A percentile compares a stretch with the other conserved stretches of the same genome.
Conservation (phyloP, 2,797 vertebrate species). For the Anabacerthia variegaticeps region DNA sequence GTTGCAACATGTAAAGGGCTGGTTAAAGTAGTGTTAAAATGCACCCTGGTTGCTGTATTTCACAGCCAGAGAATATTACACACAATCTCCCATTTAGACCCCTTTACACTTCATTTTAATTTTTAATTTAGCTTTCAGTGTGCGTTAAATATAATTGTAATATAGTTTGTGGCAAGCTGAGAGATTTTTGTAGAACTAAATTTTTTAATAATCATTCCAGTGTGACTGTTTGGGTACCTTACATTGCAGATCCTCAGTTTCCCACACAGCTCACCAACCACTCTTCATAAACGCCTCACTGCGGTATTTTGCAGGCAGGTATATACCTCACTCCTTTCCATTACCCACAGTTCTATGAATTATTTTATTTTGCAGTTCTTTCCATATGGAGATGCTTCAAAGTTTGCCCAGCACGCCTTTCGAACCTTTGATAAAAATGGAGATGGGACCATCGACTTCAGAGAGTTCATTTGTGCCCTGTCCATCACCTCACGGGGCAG, state of each 20-base stretch:
- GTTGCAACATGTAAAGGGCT: not conserved
- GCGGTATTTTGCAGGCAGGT: not conserved
- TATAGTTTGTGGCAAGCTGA: not conserved
- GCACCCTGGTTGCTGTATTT: not conserved
- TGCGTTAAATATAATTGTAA: not conserved
- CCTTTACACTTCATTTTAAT: not conserved
- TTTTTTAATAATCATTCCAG: not conserved
- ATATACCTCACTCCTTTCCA: not conserved
- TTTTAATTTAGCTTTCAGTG: not conserved
- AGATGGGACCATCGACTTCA: slow-evolving; percentile 98
- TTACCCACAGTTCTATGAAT: not conserved
- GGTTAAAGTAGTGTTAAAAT: not conserved
- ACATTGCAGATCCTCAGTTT: not conserved
- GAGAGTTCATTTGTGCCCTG: slow-evolving; percentile 99
- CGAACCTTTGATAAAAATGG: slow-evolving; percentile 99
- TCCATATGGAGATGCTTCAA: slow-evolving; percentile 96
- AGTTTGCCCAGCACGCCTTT: slow-evolving; percentile 98
- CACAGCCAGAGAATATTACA: not conserved
- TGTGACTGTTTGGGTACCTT: not conserved
- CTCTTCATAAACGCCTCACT: not conserved
- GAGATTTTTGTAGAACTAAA: not conserved
- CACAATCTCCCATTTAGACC: not conserved
- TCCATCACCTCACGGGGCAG: slow-evolving; percentile 98
- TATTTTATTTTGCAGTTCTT: slow-evolving; percentile 86
- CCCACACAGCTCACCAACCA: not conserved